phyloP scores from a whole-genome alignment of 2,113 vertebrate genomes.

The Osmerus mordax region DNA sequence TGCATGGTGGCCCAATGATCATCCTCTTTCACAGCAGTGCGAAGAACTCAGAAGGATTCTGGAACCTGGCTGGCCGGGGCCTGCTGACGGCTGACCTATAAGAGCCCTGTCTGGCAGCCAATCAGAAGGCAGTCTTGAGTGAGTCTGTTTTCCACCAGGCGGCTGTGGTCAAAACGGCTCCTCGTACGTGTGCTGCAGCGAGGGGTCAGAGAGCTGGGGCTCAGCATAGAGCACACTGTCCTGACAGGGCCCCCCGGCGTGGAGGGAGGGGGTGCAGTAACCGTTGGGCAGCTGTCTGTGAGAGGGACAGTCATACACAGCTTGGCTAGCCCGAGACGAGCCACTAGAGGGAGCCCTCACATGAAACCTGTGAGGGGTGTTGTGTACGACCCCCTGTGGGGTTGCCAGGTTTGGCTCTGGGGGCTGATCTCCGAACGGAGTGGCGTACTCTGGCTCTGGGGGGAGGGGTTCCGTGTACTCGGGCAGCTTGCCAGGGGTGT shows the following conservation, averaged over 20 bases:
- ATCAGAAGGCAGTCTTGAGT: slow-evolving; percentile 1
- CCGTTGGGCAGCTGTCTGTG: slow-evolving; percentile 58
- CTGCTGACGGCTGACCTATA: no score
- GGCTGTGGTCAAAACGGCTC: slow-evolving; percentile 61
- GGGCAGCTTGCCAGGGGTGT: slow-evolving; percentile 70
- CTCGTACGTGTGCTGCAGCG: slow-evolving; percentile 62
- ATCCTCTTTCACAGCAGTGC: no score
- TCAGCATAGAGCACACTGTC: slow-evolving; percentile 49
- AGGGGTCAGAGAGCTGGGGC: slow-evolving; percentile 44
- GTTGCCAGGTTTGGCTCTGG: slow-evolving; percentile 22
- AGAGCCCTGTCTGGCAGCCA: no score
- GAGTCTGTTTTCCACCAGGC: slow-evolving; percentile 16
- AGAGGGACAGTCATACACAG: slow-evolving; percentile 71
- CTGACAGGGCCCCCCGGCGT: slow-evolving; percentile 12
- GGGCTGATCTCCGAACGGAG: slow-evolving; percentile 71
- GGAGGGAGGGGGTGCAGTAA: slow-evolving; percentile 63
- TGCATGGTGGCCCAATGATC: no score
- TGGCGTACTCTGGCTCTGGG: slow-evolving; percentile 81
- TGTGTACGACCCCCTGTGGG: background rate
- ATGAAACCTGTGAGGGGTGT: background rate
- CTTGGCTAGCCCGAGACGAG: background rate
- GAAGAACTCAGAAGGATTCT: no score
- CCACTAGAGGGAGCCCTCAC: background rate
- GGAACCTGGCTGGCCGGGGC: no score
- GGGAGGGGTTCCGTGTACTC: slow-evolving; percentile 80